Percentiles rank a stretch among this genome's conserved stretches.
Evolutionary conservation across 1,140 invertebrate genomes (phyloP).

Genomic region (Paramacrobiotus metropolitanus): DNA sequence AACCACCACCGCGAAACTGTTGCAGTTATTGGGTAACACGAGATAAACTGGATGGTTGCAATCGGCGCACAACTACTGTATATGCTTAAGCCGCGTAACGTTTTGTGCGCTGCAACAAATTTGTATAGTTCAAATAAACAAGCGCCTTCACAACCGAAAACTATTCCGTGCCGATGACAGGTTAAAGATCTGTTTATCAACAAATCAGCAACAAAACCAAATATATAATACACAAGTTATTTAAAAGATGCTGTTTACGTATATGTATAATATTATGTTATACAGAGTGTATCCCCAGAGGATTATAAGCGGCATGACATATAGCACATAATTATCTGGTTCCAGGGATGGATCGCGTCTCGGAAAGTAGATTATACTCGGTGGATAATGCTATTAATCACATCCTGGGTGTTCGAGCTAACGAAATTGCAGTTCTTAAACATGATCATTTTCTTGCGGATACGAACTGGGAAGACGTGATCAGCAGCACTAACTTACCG

Average conservation of each 20-base stretch:
- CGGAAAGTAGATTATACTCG: neutral
- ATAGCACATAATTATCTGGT: neutral
- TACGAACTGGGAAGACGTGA: neutral
- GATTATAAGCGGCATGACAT: too few species aligned
- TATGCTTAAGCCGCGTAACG: too few species aligned
- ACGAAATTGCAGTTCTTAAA: neutral
- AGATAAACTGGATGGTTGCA: too few species aligned
- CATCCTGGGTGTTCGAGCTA: neutral
- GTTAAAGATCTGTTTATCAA: too few species aligned
- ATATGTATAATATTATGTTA: neutral
- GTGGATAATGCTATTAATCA: neutral
- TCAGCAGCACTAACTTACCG: neutral
- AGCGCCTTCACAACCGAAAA: too few species aligned
- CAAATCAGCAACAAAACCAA: too few species aligned
- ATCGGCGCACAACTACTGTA: too few species aligned
- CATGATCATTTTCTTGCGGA: neutral
- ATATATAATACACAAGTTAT: too few species aligned
- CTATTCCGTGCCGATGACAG: too few species aligned
- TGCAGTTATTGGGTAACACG: slow-evolving; percentile 21
- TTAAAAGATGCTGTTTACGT: neutral
- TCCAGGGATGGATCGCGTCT: neutral
- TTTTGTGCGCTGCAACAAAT: too few species aligned
- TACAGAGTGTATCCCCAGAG: too few species aligned
- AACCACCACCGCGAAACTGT: slow-evolving; percentile 20
- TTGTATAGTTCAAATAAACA: too few species aligned